Conservation (phyloP, 1,140 invertebrate species). For the Leptonema lineaticorne region DNA sequence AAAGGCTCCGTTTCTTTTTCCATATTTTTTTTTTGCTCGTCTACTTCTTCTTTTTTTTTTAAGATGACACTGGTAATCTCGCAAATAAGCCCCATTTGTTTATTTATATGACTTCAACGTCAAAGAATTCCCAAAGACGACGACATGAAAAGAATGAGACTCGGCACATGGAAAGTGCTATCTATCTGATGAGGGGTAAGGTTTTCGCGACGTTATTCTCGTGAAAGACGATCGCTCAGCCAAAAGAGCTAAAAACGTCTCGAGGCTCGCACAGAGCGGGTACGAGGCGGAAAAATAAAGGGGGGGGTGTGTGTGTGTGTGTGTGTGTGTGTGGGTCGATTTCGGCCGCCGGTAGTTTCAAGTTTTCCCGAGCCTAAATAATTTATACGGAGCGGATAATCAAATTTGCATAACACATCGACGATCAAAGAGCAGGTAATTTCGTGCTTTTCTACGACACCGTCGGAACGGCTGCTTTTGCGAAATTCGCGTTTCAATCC, state of each 20-base stretch:
- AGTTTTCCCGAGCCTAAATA: conserved; percentile 15
- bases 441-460: conserved; percentile 27
- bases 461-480: no score
- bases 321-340: no score
- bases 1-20: not conserved
- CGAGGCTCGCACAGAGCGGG: no score
- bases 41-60: no score
- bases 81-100: conserved; percentile 13
- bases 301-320: no score
- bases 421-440: conserved; percentile 41
- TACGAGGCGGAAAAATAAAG: no score
- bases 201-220: not conserved
- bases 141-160: conserved; percentile 3
- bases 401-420: conserved; percentile 42
- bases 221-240: not conserved
- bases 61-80: not conserved
- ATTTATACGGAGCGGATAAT: conserved; percentile 41
- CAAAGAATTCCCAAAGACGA: conserved; percentile 6
- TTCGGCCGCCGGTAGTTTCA: no score
- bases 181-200: not conserved
- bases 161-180: not conserved
- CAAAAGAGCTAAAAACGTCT: not conserved
- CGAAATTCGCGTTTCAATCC: not conserved
- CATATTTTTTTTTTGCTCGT: no score
- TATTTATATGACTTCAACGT: conserved; percentile 10